phyloP scores from a whole-genome alignment of 2,113 vertebrate genomes.

The Erinaceus europaeus region DNA sequence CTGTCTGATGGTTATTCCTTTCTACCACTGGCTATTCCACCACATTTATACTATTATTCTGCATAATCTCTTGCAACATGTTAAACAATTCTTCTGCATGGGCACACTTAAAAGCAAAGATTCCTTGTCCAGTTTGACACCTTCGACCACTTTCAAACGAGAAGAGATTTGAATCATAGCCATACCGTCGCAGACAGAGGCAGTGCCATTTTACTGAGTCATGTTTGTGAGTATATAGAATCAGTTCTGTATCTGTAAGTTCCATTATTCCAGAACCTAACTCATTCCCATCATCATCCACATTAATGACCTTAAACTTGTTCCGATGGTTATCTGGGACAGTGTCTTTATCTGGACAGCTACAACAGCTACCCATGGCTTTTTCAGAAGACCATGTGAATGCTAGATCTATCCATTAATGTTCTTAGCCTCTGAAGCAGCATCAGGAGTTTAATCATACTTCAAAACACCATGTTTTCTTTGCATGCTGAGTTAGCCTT shows the following conservation, averaged over 20 bases:
- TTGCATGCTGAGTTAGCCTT: too few species aligned
- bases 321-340: conserved; percentile 98
- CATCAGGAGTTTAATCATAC: conserved; percentile 86
- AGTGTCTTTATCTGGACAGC: conserved; percentile 99
- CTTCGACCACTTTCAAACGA: conserved; percentile 97
- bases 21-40: conserved; percentile 97
- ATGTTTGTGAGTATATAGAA: conserved; percentile 95
- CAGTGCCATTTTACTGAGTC: conserved; percentile 98
- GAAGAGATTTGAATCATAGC: conserved; percentile 98
- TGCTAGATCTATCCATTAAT: conserved; percentile 91
- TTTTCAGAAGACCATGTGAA: conserved; percentile 98
- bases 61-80: conserved; percentile 99
- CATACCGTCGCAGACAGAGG: conserved; percentile 97
- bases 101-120: conserved; percentile 98
- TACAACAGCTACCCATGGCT: conserved; percentile 99
- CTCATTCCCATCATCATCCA: conserved; percentile 99
- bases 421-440: conserved; percentile 88
- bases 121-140: conserved; percentile 98
- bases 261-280: conserved; percentile 99
- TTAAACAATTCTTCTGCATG: conserved; percentile 99
- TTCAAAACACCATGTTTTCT: conserved; percentile 82
- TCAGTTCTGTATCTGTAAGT: conserved; percentile 95
- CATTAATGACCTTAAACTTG: conserved; percentile 99
- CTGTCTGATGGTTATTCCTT: conserved; percentile 87
- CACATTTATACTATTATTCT: conserved; percentile 98